Conservation (phyloP, 2,113 vertebrate genomes). For the Proterorhinus semilunaris region DNA sequence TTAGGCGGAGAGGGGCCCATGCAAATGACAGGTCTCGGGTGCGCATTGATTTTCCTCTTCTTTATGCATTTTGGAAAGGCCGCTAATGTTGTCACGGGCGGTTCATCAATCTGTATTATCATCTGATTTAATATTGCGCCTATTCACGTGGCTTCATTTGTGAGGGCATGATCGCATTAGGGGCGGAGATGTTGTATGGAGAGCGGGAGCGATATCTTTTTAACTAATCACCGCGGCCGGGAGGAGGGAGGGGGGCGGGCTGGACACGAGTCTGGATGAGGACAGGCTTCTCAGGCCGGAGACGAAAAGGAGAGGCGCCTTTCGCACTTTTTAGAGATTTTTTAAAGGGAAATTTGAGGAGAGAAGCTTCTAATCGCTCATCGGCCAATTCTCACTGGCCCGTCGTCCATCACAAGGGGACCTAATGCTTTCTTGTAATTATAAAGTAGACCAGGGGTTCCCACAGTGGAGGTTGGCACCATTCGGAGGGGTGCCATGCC, state of each 20-base stretch:
- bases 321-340: not conserved
- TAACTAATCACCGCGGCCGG: slow-evolving; percentile 44
- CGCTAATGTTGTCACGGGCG: slow-evolving; percentile 79
- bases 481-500: too few species aligned
- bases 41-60: slow-evolving; percentile 68
- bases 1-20: slow-evolving; percentile 71
- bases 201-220: slow-evolving; percentile 53
- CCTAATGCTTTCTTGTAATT: not conserved
- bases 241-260: slow-evolving; percentile 12
- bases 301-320: not conserved
- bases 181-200: slow-evolving; percentile 49
- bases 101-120: slow-evolving; percentile 82
- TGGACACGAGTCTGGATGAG: slow-evolving; percentile 36
- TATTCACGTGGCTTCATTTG: slow-evolving; percentile 73
- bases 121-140: slow-evolving; percentile 77
- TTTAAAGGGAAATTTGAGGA: not conserved
- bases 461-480: too few species aligned
- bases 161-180: slow-evolving; percentile 76
- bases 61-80: slow-evolving; percentile 68
- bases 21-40: slow-evolving; percentile 75
- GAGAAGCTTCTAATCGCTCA: not conserved
- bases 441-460: too few species aligned
- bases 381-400: not conserved
- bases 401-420: not conserved
- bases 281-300: slow-evolving; percentile 28